Percentiles rank a stretch among this genome's conserved stretches.
Conservation (phyloP, 2,113 vertebrate species). For the Stegostoma tigrinum region DNA sequence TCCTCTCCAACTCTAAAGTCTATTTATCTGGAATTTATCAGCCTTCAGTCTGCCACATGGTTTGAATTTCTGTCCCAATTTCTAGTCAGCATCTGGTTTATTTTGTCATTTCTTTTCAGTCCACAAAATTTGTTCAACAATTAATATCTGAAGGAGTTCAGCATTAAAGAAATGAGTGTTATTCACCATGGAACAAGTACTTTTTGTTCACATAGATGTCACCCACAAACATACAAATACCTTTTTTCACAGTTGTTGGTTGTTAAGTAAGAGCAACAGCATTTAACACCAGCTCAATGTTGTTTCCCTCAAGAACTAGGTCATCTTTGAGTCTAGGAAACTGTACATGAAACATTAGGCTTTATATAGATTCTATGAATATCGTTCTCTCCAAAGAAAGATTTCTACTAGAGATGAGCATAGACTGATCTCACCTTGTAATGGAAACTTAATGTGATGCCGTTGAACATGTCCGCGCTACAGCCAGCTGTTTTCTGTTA, state of each 20-base stretch:
- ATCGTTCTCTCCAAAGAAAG: conserved; percentile 89
- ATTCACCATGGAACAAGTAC: too few species aligned
- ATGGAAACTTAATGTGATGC: not conserved
- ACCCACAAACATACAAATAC: too few species aligned
- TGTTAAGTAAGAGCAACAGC: conserved; percentile 95
- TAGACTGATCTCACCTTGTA: not conserved
- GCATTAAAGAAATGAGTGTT: too few species aligned
- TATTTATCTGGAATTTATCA: not conserved
- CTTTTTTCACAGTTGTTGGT: conserved; percentile 52
- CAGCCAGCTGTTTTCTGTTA: not conserved
- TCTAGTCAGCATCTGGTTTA: not conserved
- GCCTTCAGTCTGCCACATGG: not conserved
- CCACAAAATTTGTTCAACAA: too few species aligned
- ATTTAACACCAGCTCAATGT: conserved; percentile 95
- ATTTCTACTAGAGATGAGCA: not conserved
- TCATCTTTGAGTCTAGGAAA: conserved; percentile 90
- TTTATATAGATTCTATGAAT: conserved; percentile 92
- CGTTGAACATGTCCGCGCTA: conserved; percentile 50
- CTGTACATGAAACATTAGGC: conserved; percentile 70
- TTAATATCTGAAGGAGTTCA: too few species aligned
- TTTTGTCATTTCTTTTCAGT: not conserved
- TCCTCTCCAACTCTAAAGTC: not conserved
- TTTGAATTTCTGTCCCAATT: not conserved
- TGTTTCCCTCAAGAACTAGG: conserved; percentile 90
- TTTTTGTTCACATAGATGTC: too few species aligned